These are phyloP conservation scores for Ursus arctos DNA, from an alignment of 2,113 vertebrate species.

Conservation along the genomic window DNA sequence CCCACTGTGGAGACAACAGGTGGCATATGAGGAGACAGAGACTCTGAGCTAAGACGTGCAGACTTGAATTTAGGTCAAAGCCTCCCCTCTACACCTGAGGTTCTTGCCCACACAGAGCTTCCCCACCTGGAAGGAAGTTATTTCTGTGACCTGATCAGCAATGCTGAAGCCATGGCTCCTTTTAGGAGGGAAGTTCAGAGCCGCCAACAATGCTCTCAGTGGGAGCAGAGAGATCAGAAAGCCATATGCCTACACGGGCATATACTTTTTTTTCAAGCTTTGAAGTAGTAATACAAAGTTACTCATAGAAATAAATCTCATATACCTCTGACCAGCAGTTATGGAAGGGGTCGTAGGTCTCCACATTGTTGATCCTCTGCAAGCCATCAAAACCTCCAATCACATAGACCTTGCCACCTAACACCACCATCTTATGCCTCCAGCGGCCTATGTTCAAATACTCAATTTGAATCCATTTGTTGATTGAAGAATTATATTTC, in stretches of 20 bases:
- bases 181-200: neutral
- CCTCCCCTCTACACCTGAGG: neutral
- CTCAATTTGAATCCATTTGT: conserved; percentile 98
- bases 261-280: neutral
- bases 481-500: conserved; percentile 98
- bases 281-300: neutral
- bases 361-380: conserved; percentile 94
- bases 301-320: neutral
- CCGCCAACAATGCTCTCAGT: neutral
- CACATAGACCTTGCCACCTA: conserved; percentile 94
- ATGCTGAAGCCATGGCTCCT: neutral
- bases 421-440: conserved; percentile 98
- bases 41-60: neutral
- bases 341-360: conserved; percentile 97
- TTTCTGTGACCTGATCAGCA: neutral
- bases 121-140: neutral
- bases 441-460: conserved; percentile 93
- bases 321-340: conserved; percentile 97
- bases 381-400: conserved; percentile 96
- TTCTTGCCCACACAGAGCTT: neutral
- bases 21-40: neutral
- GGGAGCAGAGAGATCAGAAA: neutral
- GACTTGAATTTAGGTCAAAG: neutral
- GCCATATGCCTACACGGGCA: neutral
- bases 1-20: neutral